A percentile compares a stretch with the other conserved stretches of the same genome.
Evolutionary conservation across 2,113 vertebrate genomes (phyloP).

Genomic region (Syngnathus typhle): DNA sequence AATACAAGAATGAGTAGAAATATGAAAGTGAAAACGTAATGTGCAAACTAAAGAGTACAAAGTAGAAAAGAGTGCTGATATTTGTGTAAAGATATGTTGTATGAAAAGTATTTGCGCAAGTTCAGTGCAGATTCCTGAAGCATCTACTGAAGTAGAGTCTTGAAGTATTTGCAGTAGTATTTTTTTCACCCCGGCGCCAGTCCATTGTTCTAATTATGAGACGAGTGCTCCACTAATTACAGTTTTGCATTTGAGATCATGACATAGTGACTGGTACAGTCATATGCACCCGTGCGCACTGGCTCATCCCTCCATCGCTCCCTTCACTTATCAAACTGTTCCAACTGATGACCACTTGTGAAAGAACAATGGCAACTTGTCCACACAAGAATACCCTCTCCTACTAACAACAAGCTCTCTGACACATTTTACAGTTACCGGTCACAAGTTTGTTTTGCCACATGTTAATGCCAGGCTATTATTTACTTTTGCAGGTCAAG

Average conservation of each 20-base stretch:
- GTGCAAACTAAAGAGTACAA: background rate
- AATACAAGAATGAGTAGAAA: too few species aligned
- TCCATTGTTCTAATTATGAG: background rate
- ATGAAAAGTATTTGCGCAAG: background rate
- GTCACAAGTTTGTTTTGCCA: background rate
- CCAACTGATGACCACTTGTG: conserved; percentile 9
- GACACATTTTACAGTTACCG: background rate
- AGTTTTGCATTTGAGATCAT: conserved; percentile 41
- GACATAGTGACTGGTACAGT: conserved; percentile 66
- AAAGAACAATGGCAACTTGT: conserved; percentile 51
- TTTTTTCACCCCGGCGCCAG: background rate
- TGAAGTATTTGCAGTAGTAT: background rate
- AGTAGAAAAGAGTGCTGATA: background rate
- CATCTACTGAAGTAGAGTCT: background rate
- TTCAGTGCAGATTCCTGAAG: background rate
- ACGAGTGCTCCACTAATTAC: background rate
- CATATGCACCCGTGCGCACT: conserved; percentile 28
- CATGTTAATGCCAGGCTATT: conserved; percentile 8
- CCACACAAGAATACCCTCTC: conserved; percentile 9
- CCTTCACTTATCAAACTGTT: conserved; percentile 9
- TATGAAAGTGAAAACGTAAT: background rate
- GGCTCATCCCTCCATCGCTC: conserved; percentile 6
- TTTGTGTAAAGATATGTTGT: background rate
- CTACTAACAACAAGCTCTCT: conserved; percentile 2
- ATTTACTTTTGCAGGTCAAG: conserved; percentile 78